A percentile compares a stretch with the other conserved stretches of the same genome.
phyloP scores from a whole-genome alignment of 1,140 invertebrate genomes.

The Tetranychus cinnabarinus region DNA sequence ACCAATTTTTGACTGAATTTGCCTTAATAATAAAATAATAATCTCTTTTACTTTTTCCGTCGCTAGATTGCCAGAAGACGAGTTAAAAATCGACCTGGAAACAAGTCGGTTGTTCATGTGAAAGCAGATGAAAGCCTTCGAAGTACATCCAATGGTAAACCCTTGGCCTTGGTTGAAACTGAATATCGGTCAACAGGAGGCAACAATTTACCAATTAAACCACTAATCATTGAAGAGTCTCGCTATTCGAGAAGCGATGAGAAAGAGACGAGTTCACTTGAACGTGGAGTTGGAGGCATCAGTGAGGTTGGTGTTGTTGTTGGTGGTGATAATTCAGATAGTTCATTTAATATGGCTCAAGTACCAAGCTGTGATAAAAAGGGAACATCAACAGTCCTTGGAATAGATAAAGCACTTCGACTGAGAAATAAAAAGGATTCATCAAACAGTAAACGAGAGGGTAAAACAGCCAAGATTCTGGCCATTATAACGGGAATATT shows the following conservation, averaged over 20 bases:
- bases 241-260: too few species aligned
- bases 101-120: background rate
- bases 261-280: too few species aligned
- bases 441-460: constrained; percentile 23
- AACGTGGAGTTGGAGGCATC: too few species aligned
- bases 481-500: constrained; percentile 74
- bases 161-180: background rate
- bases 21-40: too few species aligned
- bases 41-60: too few species aligned
- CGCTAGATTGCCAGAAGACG: background rate
- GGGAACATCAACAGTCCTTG: background rate
- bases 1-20: too few species aligned
- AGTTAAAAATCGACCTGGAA: background rate
- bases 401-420: constrained; percentile 7
- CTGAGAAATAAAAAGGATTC: constrained; percentile 3
- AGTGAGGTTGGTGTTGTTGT: too few species aligned
- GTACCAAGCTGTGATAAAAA: too few species aligned
- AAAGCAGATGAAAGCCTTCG: background rate
- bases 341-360: too few species aligned
- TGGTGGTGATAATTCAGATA: too few species aligned
- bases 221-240: too few species aligned
- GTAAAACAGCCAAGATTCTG: constrained; percentile 65
- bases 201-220: too few species aligned
- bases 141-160: background rate
- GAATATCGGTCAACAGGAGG: background rate